Percentiles rank a stretch among this genome's conserved stretches.
Evolutionary conservation across 2,113 vertebrate genomes (phyloP).

Genomic region (Alligator mississippiensis): DNA sequence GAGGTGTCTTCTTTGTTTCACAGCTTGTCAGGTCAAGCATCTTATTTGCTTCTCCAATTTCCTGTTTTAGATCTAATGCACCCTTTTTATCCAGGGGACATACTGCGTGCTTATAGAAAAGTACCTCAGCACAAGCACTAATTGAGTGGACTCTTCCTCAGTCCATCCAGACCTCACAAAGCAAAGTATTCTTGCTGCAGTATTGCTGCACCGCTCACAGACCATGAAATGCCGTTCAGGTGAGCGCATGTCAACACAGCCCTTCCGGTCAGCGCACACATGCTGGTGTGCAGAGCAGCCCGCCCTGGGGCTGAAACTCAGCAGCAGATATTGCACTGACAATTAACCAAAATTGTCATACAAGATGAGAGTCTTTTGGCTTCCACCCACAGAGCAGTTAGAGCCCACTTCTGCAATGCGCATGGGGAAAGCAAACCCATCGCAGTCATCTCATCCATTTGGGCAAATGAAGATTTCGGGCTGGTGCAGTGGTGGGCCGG

Average conservation of each 20-base stretch:
- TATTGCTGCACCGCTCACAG: not conserved
- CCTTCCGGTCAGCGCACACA: not conserved
- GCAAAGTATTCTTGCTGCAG: not conserved
- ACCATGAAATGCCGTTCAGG: not conserved
- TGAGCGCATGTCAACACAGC: not conserved
- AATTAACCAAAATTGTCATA: no score
- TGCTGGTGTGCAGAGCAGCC: not conserved
- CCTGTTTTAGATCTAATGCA: not conserved
- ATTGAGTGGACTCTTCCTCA: not conserved
- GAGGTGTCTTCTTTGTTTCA: not conserved
- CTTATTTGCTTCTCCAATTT: not conserved
- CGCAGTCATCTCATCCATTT: no score
- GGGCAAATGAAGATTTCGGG: no score
- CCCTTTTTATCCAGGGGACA: not conserved
- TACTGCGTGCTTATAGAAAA: not conserved
- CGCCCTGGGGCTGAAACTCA: not conserved
- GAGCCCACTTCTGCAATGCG: no score
- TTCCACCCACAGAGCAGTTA: not conserved
- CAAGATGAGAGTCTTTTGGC: not conserved
- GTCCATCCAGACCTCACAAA: not conserved
- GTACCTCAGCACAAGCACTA: not conserved
- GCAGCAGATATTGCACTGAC: not conserved
- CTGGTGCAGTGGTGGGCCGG: no score
- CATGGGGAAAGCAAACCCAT: no score
- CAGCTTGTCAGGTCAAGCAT: not conserved